Percentiles rank a stretch among this genome's conserved stretches.
These are phyloP conservation scores for Nemoura dubitans DNA, from an alignment of 2,888 invertebrate genomes.

Conservation along the genomic window DNA sequence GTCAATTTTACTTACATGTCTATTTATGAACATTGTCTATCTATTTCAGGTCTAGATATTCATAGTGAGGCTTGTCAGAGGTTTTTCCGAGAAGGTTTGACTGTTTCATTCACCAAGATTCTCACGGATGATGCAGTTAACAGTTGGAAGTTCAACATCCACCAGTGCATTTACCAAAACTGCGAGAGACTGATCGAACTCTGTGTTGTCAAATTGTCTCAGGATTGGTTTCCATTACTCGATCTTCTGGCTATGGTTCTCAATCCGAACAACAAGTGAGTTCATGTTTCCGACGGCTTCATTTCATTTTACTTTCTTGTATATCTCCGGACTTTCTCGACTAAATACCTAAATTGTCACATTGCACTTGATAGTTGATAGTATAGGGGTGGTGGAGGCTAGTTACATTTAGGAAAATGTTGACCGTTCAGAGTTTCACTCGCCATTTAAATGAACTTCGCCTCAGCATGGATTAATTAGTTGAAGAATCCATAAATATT, in stretches of 20 bases:
- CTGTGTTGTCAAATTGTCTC: constrained; percentile 87
- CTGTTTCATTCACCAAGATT: constrained; percentile 94
- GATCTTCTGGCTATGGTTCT: constrained; percentile 93
- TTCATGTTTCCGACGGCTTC: constrained; percentile 41
- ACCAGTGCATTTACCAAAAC: constrained; percentile 93
- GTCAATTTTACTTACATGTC: background rate
- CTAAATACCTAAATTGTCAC: no score
- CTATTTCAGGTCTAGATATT: constrained; percentile 77
- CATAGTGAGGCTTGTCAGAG: constrained; percentile 90
- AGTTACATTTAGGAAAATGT: no score
- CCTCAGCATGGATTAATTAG: no score
- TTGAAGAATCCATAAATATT: no score
- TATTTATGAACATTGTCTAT: no score
- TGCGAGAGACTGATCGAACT: constrained; percentile 92
- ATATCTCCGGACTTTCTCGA: no score
- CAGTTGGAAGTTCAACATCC: constrained; percentile 97
- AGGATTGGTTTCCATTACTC: constrained; percentile 91
- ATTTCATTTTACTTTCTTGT: background rate
- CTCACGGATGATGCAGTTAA: constrained; percentile 97
- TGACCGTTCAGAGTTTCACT: no score
- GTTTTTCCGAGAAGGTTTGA: constrained; percentile 94
- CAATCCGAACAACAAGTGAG: constrained; percentile 94
- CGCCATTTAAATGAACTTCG: no score
- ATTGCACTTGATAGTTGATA: no score
- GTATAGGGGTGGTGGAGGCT: no score